A percentile compares a stretch with the other conserved stretches of the same genome.
These are phyloP conservation scores for Hirundo rustica DNA, from an alignment of 2,797 vertebrate species.

Conservation along the genomic window DNA sequence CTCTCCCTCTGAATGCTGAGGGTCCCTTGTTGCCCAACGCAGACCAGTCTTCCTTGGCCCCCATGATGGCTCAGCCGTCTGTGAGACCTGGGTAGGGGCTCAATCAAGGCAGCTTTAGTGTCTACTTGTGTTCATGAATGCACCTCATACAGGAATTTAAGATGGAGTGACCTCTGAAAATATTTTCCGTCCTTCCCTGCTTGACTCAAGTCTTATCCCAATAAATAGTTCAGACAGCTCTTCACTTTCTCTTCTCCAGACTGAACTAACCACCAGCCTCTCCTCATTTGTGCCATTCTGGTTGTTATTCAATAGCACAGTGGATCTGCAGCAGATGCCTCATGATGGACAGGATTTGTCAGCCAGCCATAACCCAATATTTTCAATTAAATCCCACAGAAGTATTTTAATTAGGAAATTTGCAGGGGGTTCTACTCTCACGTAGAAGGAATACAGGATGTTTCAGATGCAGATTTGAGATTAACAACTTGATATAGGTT, in stretches of 20 bases:
- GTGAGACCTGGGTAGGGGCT: background rate
- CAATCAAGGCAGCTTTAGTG: background rate
- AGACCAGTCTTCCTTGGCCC: fast-evolving
- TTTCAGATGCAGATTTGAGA: background rate
- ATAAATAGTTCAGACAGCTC: background rate
- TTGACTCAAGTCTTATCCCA: background rate
- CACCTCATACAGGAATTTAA: background rate
- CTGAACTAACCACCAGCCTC: background rate
- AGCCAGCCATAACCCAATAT: background rate
- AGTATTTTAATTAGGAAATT: background rate
- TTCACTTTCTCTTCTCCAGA: background rate
- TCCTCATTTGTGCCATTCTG: background rate
- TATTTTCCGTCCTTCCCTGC: background rate
- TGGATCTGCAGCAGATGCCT: background rate
- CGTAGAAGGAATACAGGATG: background rate
- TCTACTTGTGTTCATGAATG: background rate
- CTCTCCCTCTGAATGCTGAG: background rate
- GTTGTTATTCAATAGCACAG: background rate
- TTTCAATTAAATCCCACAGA: background rate
- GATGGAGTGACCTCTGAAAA: background rate
- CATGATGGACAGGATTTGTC: background rate
- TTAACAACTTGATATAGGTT: background rate
- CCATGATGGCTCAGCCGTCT: fast-evolving
- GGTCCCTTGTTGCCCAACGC: background rate
- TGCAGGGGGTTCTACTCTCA: background rate